phyloP scores from a whole-genome alignment of 1,140 invertebrate species.

The Tachypleus tridentatus region DNA sequence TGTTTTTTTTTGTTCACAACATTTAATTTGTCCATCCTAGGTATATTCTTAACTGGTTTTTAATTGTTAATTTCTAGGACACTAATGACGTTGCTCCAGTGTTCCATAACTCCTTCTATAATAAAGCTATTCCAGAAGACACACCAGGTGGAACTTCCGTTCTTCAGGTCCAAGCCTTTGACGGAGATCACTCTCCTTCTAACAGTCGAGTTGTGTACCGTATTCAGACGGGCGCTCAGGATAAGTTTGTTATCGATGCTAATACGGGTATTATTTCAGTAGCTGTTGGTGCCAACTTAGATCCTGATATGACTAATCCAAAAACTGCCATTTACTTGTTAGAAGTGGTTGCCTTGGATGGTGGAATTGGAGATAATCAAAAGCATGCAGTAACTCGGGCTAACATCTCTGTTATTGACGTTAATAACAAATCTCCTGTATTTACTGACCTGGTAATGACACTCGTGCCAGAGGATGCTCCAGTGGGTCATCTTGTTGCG shows the following conservation, averaged over 20 bases:
- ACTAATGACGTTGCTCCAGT: constrained; percentile 72
- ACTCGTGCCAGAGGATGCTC: constrained; percentile 58
- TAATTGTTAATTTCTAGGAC: constrained; percentile 43
- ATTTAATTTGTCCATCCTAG: too few species aligned
- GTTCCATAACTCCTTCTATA: constrained; percentile 62
- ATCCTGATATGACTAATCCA: constrained; percentile 71
- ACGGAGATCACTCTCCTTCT: constrained; percentile 68
- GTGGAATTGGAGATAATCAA: constrained; percentile 67
- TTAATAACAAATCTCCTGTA: constrained; percentile 77
- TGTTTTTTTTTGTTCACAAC: not conserved
- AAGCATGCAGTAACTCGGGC: constrained; percentile 44
- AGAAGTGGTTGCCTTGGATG: constrained; percentile 60
- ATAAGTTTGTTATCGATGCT: constrained; percentile 83
- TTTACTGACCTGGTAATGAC: constrained; percentile 47
- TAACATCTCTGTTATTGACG: constrained; percentile 73
- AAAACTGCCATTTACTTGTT: constrained; percentile 44
- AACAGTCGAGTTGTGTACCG: constrained; percentile 78
- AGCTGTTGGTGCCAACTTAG: constrained; percentile 68
- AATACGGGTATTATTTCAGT: constrained; percentile 70
- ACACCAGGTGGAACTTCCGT: constrained; percentile 61
- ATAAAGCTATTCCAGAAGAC: constrained; percentile 64
- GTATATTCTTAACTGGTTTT: too few species aligned
- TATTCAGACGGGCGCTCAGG: constrained; percentile 69
- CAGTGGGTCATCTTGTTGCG: constrained; percentile 38
- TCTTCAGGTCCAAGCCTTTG: constrained; percentile 59